These are phyloP conservation scores for Chelonus insularis DNA, from an alignment of 1,140 invertebrate genomes.

Conservation along the genomic window DNA sequence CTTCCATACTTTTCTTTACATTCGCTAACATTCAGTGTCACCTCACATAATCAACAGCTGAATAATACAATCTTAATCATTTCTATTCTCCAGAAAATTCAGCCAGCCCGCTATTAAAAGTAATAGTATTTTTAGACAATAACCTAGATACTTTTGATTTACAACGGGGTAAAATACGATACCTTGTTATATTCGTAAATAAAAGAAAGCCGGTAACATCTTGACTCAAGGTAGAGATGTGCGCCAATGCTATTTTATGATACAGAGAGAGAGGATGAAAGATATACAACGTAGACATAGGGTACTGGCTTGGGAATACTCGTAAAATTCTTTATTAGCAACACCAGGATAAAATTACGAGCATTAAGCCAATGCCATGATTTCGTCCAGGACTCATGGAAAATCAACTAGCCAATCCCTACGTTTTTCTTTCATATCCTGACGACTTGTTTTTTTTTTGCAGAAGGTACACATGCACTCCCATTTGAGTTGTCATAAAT, in stretches of 20 bases:
- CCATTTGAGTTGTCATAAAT: conserved; percentile 19
- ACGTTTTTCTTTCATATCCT: conserved; percentile 1
- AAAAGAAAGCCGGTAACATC: conserved; percentile 1
- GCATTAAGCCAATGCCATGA: conserved; percentile 32
- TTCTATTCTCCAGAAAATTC: too few species aligned
- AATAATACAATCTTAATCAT: too few species aligned
- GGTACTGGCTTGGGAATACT: conserved; percentile 32
- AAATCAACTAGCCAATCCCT: conserved; percentile 15
- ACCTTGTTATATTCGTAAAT: conserved; percentile 1
- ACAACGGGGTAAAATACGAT: conserved; percentile 9
- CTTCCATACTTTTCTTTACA: too few species aligned
- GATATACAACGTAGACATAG: conserved; percentile 26
- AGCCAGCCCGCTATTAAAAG: too few species aligned
- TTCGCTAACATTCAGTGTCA: too few species aligned
- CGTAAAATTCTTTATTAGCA: conserved; percentile 40
- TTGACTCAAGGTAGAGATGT: conserved; percentile 2
- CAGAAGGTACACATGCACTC: conserved; percentile 22
- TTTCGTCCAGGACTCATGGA: conserved; percentile 23
- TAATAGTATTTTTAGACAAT: too few species aligned
- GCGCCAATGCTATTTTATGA: conserved; percentile 23
- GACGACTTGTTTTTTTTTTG: conserved; percentile 17
- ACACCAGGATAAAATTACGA: conserved; percentile 29
- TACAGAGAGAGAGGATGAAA: conserved; percentile 18
- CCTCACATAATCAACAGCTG: too few species aligned
- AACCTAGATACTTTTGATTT: too few species aligned